Base-by-base conservation (phyloP, 2,888 invertebrate genomes). In the Elmis aenea region DNA sequence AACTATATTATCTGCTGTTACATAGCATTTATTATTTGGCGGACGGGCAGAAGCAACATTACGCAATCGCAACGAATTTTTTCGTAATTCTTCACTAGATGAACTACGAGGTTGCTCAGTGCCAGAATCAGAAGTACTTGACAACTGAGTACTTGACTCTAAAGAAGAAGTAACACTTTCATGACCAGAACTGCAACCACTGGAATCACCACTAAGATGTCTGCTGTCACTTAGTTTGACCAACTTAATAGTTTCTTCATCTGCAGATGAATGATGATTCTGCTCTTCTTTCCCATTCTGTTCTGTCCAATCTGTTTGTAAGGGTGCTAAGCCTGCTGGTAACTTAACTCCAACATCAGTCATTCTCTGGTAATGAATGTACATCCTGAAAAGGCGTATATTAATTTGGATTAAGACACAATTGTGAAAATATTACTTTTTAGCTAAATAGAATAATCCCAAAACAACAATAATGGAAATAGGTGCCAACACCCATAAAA, bases 311-410 rank as follows among this genome's bases (percentile, higher is more conserved):
- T 48, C 47, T 13, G 46, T 44, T 13, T 51, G 45, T n/a, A 47
- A 49, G 3, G 55, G 52, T 10, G 67, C 74, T 38, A 84, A 62
- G 2, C 83, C 83, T 27, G 76, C 76, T 12, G 84, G 84, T 42
- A 84, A 62, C 50, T 78, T 78, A 8, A 81, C 76, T 55, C 78
- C 77, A 13, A 84, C 78, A 50, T 82, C 76, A 54, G 75, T 73
- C 79, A 83, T 83, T 13, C 44, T 44, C 22, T 33, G 33, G 27
- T 27, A 46, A 27, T 28, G 39, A 15, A 34, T 38, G 28, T 33
- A 39, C 25, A 42, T 34, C 26, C 40, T 35, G 28, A 27, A 34
- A 12, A 8, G 13, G 11, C 21, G 15, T 11, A 12, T 5, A 10
- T n/a, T 26, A 10, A 11, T n/a, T 33, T 16, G 6, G 8, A 26